These are phyloP conservation scores for Epinephelus fuscoguttatus DNA, from an alignment of 2,113 vertebrate species.

Conservation along the genomic window DNA sequence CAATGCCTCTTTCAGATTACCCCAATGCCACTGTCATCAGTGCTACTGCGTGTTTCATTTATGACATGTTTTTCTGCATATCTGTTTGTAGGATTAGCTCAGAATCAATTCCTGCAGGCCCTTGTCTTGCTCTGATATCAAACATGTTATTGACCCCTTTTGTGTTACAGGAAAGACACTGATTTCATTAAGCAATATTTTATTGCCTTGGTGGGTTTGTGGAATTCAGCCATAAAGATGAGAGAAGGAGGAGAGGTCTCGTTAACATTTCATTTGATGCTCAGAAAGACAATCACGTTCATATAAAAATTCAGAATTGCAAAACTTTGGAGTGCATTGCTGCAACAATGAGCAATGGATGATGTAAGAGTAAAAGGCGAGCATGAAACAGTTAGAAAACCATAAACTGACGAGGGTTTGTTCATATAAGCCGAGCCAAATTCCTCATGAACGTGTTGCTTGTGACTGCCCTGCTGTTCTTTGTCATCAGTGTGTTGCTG, in stretches of 20 bases:
- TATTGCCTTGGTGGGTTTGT: background rate
- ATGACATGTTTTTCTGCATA: background rate
- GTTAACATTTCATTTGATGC: slow-evolving; percentile 11
- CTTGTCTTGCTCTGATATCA: background rate
- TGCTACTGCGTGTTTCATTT: background rate
- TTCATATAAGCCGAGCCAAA: too few relatives aligned
- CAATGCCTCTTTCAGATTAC: slow-evolving; percentile 42
- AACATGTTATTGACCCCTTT: too few relatives aligned
- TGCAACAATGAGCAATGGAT: background rate
- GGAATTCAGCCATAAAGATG: background rate
- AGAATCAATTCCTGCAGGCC: background rate
- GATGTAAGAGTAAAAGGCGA: background rate
- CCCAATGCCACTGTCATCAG: background rate
- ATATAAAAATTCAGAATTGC: background rate
- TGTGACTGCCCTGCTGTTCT: background rate
- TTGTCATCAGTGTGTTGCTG: background rate
- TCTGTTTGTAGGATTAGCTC: background rate
- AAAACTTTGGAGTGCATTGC: background rate
- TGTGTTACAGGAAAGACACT: background rate
- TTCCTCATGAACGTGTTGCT: background rate
- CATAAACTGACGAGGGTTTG: background rate
- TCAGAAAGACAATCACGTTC: background rate
- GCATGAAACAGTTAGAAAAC: background rate
- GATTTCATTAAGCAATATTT: background rate
- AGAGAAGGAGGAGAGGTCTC: background rate